These are phyloP conservation scores for Geophilus truncorum DNA, from an alignment of 2,888 invertebrate genomes.

Conservation along the genomic window DNA sequence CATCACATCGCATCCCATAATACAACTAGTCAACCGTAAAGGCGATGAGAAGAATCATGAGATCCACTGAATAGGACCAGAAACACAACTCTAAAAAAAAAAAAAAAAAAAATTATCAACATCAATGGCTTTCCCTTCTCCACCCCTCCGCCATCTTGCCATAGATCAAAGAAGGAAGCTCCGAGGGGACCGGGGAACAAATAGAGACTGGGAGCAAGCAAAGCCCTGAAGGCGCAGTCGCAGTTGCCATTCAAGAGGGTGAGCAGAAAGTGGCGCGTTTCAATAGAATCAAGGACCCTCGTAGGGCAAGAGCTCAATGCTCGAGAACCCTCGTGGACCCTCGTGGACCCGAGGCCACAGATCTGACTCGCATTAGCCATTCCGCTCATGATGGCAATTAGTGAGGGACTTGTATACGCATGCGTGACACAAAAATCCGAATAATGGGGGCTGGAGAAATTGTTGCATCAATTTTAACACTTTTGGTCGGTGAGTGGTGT, in stretches of 20 bases:
- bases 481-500: too few relatives aligned
- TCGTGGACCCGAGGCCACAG: background rate
- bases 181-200: background rate
- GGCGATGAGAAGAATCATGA: too few relatives aligned
- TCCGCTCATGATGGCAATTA: background rate
- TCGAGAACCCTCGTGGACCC: background rate
- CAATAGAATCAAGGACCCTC: background rate
- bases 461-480: too few relatives aligned
- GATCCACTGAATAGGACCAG: too few relatives aligned
- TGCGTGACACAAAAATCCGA: too few relatives aligned
- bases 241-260: background rate
- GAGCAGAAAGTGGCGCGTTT: slow-evolving; percentile 4
- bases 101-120: too few relatives aligned
- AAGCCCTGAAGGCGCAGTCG: background rate
- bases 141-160: background rate
- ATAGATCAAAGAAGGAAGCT: background rate
- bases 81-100: too few relatives aligned
- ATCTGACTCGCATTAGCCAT: background rate
- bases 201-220: too few relatives aligned
- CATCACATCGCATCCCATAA: too few relatives aligned
- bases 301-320: background rate
- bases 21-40: too few relatives aligned
- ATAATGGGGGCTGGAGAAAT: too few relatives aligned
- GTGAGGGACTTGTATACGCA: background rate
- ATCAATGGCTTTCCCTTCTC: background rate